These are phyloP conservation scores for Drosophila meridionalis DNA, from an alignment of 2,888 invertebrate genomes.

Conservation along the genomic window DNA sequence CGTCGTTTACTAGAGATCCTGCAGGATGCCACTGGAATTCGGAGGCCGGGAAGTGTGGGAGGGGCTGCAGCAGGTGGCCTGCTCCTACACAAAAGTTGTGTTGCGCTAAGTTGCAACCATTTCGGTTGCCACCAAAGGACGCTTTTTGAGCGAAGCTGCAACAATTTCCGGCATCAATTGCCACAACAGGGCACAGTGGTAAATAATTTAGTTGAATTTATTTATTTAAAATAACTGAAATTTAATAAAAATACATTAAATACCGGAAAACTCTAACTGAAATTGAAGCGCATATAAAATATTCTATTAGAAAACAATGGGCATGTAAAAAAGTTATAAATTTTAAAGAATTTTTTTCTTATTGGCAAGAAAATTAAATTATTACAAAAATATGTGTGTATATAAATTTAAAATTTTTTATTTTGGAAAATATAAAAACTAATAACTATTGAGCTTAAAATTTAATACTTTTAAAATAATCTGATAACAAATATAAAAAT, in stretches of 20 bases:
- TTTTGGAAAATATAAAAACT: no score
- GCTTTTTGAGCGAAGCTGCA: constrained; percentile 49
- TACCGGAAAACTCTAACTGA: neutral
- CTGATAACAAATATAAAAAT: neutral
- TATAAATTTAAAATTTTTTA: no score
- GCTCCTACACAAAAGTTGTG: constrained; percentile 22
- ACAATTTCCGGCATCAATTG: constrained; percentile 67
- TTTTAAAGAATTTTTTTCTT: no score
- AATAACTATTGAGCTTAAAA: no score
- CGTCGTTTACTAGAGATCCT: constrained; percentile 47
- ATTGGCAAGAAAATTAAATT: no score
- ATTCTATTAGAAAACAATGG: neutral
- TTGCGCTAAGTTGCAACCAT: constrained; percentile 40
- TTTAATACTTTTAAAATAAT: no score
- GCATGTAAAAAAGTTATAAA: no score
- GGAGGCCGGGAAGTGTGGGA: neutral
- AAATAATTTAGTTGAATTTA: neutral
- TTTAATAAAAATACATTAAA: neutral
- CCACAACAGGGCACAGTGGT: constrained; percentile 30
- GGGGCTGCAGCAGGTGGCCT: constrained; percentile 17
- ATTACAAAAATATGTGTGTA: no score
- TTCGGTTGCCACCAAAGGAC: constrained; percentile 24
- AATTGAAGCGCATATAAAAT: neutral
- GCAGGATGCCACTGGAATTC: constrained; percentile 13
- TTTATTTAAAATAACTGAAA: neutral